Conservation (phyloP, 2,797 vertebrate genomes). For the Phoebastria nigripes region DNA sequence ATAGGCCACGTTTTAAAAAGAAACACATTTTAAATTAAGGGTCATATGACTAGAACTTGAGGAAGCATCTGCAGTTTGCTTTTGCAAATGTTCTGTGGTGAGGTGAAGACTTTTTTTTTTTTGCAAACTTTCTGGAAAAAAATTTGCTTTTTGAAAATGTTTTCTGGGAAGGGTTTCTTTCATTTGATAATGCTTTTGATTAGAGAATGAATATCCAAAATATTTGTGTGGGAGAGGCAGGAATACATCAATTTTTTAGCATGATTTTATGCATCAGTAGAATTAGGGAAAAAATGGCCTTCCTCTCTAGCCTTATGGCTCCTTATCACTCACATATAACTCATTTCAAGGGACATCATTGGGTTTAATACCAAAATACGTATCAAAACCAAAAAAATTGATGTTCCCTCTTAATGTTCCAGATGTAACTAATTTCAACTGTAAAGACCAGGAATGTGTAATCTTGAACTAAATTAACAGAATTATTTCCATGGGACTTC, state of each 20-base stretch:
- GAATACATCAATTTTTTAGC: neutral
- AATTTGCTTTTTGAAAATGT: neutral
- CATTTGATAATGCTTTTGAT: constrained; percentile 17
- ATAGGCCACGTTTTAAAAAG: neutral
- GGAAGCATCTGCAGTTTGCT: constrained; percentile 39
- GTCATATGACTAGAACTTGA: neutral
- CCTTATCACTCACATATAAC: neutral
- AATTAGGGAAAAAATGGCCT: neutral
- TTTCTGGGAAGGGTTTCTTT: neutral
- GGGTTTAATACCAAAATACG: neutral
- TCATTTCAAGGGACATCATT: neutral
- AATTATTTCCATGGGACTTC: neutral
- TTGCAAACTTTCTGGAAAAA: neutral
- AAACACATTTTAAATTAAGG: constrained; percentile 48
- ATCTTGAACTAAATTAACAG: constrained; percentile 3
- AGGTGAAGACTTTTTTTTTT: neutral
- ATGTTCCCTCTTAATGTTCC: neutral
- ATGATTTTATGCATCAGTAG: neutral
- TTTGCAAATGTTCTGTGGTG: constrained; percentile 4
- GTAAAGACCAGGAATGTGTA: neutral
- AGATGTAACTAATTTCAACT: constrained; percentile 18
- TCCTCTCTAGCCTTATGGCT: neutral
- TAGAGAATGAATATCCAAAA: neutral
- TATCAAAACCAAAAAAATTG: neutral
- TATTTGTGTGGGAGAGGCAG: neutral